Evolutionary conservation across 2,888 invertebrate species (phyloP).

Genomic region (Drosophila multiciliata): DNA sequence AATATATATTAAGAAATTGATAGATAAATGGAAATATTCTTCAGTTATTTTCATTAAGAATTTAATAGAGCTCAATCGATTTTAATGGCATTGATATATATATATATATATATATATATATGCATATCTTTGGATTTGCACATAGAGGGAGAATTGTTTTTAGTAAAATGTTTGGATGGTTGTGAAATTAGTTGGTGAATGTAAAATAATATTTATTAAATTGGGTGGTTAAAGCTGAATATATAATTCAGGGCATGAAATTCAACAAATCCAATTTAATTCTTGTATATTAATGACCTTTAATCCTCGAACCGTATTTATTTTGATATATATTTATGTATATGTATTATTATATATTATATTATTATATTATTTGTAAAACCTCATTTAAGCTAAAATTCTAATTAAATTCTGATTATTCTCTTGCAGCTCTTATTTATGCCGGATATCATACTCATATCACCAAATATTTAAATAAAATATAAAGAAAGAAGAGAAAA

Average conservation of each 20-base stretch:
- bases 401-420: not conserved
- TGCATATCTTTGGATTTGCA: too few species aligned
- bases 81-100: not conserved
- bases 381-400: not conserved
- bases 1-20: not conserved
- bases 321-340: not conserved
- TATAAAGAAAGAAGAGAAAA: conserved; percentile 30
- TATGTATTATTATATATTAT: not conserved
- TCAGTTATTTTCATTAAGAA: not conserved
- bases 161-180: not conserved
- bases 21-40: not conserved
- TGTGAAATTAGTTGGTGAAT: not conserved
- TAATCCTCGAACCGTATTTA: too few species aligned
- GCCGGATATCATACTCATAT: conserved; percentile 65
- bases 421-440: conserved; percentile 62
- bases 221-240: not conserved
- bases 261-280: not conserved
- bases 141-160: not conserved
- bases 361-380: not conserved
- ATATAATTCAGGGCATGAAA: not conserved
- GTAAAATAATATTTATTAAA: not conserved
- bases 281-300: too few species aligned
- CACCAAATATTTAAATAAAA: conserved; percentile 40
- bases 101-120: too few species aligned
- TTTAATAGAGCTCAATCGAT: not conserved